These are phyloP conservation scores for Taenioides sp. DNA, from an alignment of 2,797 vertebrate species.

Conservation along the genomic window DNA sequence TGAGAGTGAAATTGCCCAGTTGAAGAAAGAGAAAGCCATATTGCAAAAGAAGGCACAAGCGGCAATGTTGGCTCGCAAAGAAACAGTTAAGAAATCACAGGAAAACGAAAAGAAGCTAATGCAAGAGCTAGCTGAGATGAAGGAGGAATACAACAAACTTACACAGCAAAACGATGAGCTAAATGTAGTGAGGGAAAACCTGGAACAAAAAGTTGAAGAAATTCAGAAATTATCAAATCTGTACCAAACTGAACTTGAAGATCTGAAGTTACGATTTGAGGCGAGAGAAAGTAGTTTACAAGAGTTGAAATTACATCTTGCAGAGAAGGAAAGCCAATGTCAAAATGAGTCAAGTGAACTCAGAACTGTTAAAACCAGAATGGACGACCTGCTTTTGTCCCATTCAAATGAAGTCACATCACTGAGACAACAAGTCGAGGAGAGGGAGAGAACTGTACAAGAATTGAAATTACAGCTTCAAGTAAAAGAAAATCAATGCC, in stretches of 20 bases:
- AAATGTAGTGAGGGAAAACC: slow-evolving; percentile 60
- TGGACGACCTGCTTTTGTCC: too few relatives aligned
- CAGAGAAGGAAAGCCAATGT: slow-evolving; percentile 59
- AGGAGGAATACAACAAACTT: slow-evolving; percentile 68
- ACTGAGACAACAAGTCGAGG: not conserved
- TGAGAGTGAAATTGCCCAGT: slow-evolving; percentile 50
- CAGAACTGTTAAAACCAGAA: too few relatives aligned
- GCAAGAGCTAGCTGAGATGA: slow-evolving; percentile 67
- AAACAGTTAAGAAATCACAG: slow-evolving; percentile 68
- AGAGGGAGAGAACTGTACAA: not conserved
- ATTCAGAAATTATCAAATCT: slow-evolving; percentile 47
- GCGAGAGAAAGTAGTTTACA: slow-evolving; percentile 61
- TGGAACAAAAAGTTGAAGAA: slow-evolving; percentile 67
- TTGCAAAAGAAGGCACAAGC: slow-evolving; percentile 81
- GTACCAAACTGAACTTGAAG: slow-evolving; percentile 56
- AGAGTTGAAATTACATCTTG: slow-evolving; percentile 39
- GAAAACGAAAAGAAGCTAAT: slow-evolving; percentile 69
- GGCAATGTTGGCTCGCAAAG: slow-evolving; percentile 74
- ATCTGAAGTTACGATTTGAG: slow-evolving; percentile 40
- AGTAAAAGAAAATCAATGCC: not conserved
- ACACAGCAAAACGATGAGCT: slow-evolving; percentile 70
- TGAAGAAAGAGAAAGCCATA: slow-evolving; percentile 75
- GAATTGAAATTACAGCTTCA: not conserved
- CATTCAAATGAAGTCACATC: not conserved
- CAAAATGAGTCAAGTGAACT: slow-evolving; percentile 14